phyloP scores from a whole-genome alignment of 2,888 invertebrate species.

The Dynastes grantii region DNA sequence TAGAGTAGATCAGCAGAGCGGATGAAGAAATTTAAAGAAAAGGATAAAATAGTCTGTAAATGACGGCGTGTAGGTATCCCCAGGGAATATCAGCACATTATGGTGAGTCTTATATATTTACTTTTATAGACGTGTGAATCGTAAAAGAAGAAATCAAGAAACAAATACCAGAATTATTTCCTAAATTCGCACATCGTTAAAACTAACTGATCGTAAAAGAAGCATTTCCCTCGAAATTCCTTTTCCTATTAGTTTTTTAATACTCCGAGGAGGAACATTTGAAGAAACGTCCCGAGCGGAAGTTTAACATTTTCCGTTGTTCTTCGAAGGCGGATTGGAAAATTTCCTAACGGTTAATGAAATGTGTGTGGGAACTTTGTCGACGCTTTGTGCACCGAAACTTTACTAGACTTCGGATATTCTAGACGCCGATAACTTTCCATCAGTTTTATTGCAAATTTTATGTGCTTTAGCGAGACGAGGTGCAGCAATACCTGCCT shows the following conservation, averaged over 20 bases:
- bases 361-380: constrained; percentile 40
- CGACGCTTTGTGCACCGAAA: constrained; percentile 16
- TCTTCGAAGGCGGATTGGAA: constrained; percentile 32
- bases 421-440: constrained; percentile 37
- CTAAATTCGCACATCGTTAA: constrained; percentile 31
- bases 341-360: constrained; percentile 42
- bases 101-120: constrained; percentile 8
- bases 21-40: too few species aligned
- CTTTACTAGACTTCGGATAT: constrained; percentile 35
- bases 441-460: constrained; percentile 45
- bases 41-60: too few species aligned
- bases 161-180: constrained; percentile 25
- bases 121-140: constrained; percentile 14
- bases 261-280: constrained; percentile 29
- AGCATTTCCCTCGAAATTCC: constrained; percentile 24
- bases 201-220: constrained; percentile 32
- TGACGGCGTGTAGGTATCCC: not conserved
- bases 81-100: not conserved
- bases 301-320: constrained; percentile 29
- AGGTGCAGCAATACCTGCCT: constrained; percentile 32
- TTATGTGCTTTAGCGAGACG: constrained; percentile 26
- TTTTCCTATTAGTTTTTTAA: constrained; percentile 39
- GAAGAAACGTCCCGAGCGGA: constrained; percentile 22
- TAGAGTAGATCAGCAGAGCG: too few species aligned
- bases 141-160: constrained; percentile 22